Percentiles rank a stretch among this genome's conserved stretches.
These are phyloP conservation scores for Eumaeus atala DNA, from an alignment of 1,140 invertebrate species.

Conservation along the genomic window DNA sequence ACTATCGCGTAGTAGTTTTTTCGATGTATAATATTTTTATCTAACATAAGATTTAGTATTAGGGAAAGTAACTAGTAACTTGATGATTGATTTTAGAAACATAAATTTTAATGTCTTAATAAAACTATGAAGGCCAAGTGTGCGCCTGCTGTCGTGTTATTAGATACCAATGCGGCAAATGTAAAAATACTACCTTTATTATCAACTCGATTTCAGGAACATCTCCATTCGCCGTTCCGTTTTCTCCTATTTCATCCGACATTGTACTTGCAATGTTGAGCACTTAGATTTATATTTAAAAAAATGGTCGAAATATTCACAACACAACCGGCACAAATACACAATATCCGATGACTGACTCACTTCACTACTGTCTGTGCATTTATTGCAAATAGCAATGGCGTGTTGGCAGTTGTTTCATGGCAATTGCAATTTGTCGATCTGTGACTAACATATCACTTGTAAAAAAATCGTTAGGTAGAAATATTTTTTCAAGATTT, in stretches of 20 bases:
- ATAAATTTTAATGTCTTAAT: not conserved
- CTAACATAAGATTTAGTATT: too few relatives aligned
- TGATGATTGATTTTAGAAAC: not conserved
- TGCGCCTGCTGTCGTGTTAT: slow-evolving; percentile 39
- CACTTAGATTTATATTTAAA: slow-evolving; percentile 44
- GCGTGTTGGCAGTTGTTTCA: slow-evolving; percentile 11
- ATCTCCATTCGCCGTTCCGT: slow-evolving; percentile 80
- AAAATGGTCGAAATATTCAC: slow-evolving; percentile 40
- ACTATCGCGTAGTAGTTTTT: not conserved
- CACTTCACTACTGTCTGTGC: slow-evolving; percentile 37
- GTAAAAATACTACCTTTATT: slow-evolving; percentile 79
- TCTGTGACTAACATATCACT: slow-evolving; percentile 2
- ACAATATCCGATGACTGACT: slow-evolving; percentile 43
- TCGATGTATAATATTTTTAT: too few relatives aligned
- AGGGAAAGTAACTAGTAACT: too few relatives aligned
- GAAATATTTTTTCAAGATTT: too few relatives aligned
- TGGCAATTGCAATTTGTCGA: not conserved
- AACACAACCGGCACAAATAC: slow-evolving; percentile 54
- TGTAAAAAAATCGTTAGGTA: too few relatives aligned
- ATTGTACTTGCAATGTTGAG: slow-evolving; percentile 53
- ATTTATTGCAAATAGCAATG: slow-evolving; percentile 14
- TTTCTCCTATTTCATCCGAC: slow-evolving; percentile 74
- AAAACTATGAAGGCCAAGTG: slow-evolving; percentile 29
- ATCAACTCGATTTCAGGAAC: slow-evolving; percentile 87
- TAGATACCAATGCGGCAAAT: slow-evolving; percentile 39